Percentiles rank a stretch among this genome's conserved stretches.
These are phyloP conservation scores for Psix sp. DNA, from an alignment of 1,140 invertebrate genomes.

Conservation along the genomic window DNA sequence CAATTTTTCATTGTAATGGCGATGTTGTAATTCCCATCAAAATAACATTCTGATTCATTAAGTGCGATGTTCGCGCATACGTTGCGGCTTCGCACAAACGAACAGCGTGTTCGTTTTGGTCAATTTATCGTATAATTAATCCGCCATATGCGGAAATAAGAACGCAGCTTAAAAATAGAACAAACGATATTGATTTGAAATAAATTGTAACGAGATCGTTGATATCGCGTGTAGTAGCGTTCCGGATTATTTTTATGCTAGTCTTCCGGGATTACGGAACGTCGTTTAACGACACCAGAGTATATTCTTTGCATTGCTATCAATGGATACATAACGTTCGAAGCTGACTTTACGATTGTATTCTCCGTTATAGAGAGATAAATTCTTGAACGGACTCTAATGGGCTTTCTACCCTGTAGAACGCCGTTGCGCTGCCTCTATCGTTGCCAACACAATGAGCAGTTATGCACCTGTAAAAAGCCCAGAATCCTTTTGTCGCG, in stretches of 20 bases:
- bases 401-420: slow-evolving; percentile 65
- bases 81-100: slow-evolving; percentile 1
- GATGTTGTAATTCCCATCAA: slow-evolving; percentile 5
- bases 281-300: slow-evolving; percentile 61
- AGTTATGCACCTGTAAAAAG: slow-evolving; percentile 60
- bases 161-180: slow-evolving; percentile 27
- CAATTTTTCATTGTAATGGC: slow-evolving; percentile 12
- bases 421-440: slow-evolving; percentile 40
- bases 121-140: slow-evolving; percentile 39
- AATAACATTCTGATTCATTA: slow-evolving; percentile 12
- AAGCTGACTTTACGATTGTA: slow-evolving; percentile 70
- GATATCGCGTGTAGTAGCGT: slow-evolving; percentile 52
- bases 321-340: slow-evolving; percentile 61
- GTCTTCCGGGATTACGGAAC: slow-evolving; percentile 65
- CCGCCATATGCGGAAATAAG: slow-evolving; percentile 6
- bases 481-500: slow-evolving; percentile 42
- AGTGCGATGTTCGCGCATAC: slow-evolving; percentile 1
- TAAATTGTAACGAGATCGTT: slow-evolving; percentile 56
- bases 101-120: slow-evolving; percentile 5
- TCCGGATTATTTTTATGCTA: slow-evolving; percentile 32
- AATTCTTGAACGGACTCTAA: slow-evolving; percentile 68
- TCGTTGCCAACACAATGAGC: slow-evolving; percentile 46
- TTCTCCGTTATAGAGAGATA: slow-evolving; percentile 70
- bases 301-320: slow-evolving; percentile 58
- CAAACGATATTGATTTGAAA: slow-evolving; percentile 46